Conservation (phyloP, 2,113 vertebrate genomes). For the Nothobranchius kuhntae region DNA sequence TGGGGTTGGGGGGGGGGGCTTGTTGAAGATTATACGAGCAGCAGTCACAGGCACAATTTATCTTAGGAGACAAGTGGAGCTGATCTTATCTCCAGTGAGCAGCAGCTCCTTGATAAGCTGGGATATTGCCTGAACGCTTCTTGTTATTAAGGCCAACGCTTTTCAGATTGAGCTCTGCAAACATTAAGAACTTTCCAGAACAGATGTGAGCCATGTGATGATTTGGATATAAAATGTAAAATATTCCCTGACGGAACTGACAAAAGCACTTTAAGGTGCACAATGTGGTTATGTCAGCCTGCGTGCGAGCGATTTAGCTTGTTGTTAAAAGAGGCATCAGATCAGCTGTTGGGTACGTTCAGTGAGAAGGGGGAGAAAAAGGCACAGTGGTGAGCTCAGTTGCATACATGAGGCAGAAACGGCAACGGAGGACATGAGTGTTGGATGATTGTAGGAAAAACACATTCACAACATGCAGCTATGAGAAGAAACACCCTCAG, state of each 20-base stretch:
- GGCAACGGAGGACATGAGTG: neutral
- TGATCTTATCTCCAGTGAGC: conserved; percentile 44
- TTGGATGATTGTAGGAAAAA: neutral
- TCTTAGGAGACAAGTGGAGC: conserved; percentile 34
- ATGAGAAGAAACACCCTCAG: neutral
- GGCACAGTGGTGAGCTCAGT: neutral
- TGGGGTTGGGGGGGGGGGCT: neutral
- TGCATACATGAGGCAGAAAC: neutral
- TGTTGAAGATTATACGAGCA: conserved; percentile 31
- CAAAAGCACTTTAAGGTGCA: conserved; percentile 13
- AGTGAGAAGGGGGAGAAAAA: neutral
- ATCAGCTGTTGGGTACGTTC: neutral
- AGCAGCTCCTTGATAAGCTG: conserved; percentile 35
- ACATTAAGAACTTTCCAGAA: conserved; percentile 14
- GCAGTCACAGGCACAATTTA: conserved; percentile 40
- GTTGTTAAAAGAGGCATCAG: neutral
- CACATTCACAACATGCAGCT: neutral
- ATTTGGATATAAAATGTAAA: conserved; percentile 22
- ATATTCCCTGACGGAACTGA: conserved; percentile 32
- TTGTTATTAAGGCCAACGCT: conserved; percentile 22
- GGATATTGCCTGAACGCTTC: conserved; percentile 21
- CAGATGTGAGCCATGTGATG: conserved; percentile 10
- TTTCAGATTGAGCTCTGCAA: conserved; percentile 3
- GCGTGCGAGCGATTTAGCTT: conserved; percentile 10
- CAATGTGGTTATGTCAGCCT: conserved; percentile 10